Evolutionary conservation across 2,888 invertebrate species (phyloP).

Genomic region (Eupithecia pulchellata): DNA sequence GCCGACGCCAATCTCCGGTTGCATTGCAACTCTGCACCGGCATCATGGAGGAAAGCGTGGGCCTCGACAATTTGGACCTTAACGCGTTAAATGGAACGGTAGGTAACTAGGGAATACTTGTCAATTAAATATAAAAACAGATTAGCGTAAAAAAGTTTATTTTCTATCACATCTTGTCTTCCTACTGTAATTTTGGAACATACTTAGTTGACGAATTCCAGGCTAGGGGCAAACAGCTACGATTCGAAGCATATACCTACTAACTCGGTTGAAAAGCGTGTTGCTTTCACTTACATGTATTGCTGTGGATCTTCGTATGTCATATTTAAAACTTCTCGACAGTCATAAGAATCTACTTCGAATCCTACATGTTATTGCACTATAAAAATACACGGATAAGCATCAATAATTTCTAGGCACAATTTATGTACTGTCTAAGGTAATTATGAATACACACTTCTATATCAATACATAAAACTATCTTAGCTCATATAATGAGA

Average conservation of each 20-base stretch:
- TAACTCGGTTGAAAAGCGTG: conserved; percentile 27
- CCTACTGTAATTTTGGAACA: conserved; percentile 81
- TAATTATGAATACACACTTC: conserved; percentile 76
- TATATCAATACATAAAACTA: conserved; percentile 70
- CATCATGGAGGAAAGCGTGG: conserved; percentile 75
- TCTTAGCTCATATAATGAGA: conserved; percentile 53
- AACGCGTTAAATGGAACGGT: conserved; percentile 40
- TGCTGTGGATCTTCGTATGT: conserved; percentile 3
- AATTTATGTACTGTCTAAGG: conserved; percentile 79
- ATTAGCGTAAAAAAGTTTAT: conserved; percentile 83
- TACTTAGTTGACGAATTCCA: conserved; percentile 71
- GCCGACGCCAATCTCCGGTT: conserved; percentile 60
- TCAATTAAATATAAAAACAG: conserved; percentile 46
- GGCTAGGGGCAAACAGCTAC: conserved; percentile 74
- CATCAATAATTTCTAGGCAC: conserved; percentile 80
- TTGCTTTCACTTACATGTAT: conserved; percentile 15
- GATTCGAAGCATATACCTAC: conserved; percentile 69
- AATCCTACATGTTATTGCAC: conserved; percentile 75
- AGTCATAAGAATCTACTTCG: conserved; percentile 61
- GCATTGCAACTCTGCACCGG: conserved; percentile 55
- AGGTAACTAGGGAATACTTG: background rate
- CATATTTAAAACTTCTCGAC: conserved; percentile 36
- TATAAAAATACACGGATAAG: conserved; percentile 83
- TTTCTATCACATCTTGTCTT: conserved; percentile 84
- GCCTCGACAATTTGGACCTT: conserved; percentile 57